Base-by-base conservation (phyloP, 2,113 vertebrate genomes). In the Lophotis ruficrista region DNA sequence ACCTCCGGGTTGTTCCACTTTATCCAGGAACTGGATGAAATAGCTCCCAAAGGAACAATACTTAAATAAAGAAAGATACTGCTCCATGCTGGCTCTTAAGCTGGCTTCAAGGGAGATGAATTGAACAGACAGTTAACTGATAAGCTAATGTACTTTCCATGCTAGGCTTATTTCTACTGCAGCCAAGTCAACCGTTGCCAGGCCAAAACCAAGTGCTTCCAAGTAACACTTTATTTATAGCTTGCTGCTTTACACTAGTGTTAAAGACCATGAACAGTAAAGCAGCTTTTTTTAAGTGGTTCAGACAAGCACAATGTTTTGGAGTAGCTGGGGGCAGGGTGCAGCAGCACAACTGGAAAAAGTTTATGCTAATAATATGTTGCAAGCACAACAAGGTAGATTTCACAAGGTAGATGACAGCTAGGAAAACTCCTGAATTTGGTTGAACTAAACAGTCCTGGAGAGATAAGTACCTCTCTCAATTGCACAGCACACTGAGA, bases 141-240 rank as follows among this genome's bases (percentile, higher is more conserved):
- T 71, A 89, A 89, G 54, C 35, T 66, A 62, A 51, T 16, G 30
- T 58, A 81, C 33, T 90, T 87, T 56, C 80, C 80, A 87, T 65
- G 14, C n/a, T 38, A 71, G 35, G 76, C 47, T 95, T 95, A 75
- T 64, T 90, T 87, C 45, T 61, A 68, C 27, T 50, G 38, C 66
- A 79, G 45, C 7, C 70, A 95, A 82, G 78, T 15, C 60, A 92
- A 64, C 22, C 1, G 4, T 2, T 90, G 41, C 41, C 54, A 80
- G 56, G 41, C 22, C 48, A 73, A 57, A 83, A 53, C 15, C 5
- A 3, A 81, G 22, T 14, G 31, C 50, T 96, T 96, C 50, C 45
- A 83, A 92, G 43, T 68, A 76, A 25, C 35, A 28, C 38, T 65
- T 80, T 83, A 87, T 89, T 90, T 89, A 92, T 64, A 94, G 72